Base-by-base conservation (phyloP, 1,140 invertebrate genomes). In the Aphelinus certus region DNA sequence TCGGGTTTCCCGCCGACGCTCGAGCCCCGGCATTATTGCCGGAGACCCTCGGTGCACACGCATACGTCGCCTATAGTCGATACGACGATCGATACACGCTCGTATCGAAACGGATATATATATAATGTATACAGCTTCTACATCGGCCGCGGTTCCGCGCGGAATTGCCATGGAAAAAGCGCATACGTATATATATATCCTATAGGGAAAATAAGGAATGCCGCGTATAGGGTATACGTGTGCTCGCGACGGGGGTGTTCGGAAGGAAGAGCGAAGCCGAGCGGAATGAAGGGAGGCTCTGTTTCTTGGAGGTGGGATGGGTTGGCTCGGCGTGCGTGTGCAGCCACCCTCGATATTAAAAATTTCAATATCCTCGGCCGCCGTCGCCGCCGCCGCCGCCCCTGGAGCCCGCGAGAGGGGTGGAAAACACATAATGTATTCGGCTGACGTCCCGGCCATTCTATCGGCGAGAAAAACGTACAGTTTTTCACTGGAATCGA, bases 401-500 rank as follows among this genome's bases (percentile, higher is more conserved):
- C 26, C 26, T 26, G 26, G 26, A 26, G 26, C 26, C 26, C 26
- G 26, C 26, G 26, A 26, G 26, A 87, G 84, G 86, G 86, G 85
- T 86, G 82, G 84, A 86, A 87, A 87, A 87, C 86, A 87, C 85
- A 88, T 88, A 88, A 88, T 87, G 86, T 88, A 88, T 88, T 88
- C 87, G 87, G 84, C 86, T 87, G 85, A 87, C 86, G 87, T 88
- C 86, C 82, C 87, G 84, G 86, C 86, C 87, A 87, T 88, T 88
- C 87, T 87, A 87, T 87, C 84, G 86, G 85, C 84, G 86, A 85
- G 85, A 87, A 88, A 87, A 88, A 87, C 85, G 86, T 85, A 88
- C 85, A 87, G 86, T 88, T 88, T 87, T 87, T 86, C 83, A 82
- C 80, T 82, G 82, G 83, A 88, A 88, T 87, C 87, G 85, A 88